phyloP scores from a whole-genome alignment of 2,888 invertebrate species.

The Syritta pipiens region DNA sequence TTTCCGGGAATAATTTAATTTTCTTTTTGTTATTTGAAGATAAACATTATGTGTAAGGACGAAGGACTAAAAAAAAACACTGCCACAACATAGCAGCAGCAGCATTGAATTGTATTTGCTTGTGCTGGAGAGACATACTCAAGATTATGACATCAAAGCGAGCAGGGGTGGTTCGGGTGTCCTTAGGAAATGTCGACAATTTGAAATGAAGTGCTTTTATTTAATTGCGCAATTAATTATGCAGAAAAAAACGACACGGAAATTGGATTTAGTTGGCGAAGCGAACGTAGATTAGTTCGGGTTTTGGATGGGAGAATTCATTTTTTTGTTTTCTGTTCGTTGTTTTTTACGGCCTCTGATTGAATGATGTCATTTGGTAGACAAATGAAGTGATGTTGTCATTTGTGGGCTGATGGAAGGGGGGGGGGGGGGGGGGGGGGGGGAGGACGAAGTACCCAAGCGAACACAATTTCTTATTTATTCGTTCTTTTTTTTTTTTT shows the following conservation, averaged over 20 bases:
- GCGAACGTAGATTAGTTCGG: conserved; percentile 14
- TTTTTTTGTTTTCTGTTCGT: not conserved
- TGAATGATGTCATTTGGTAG: conserved; percentile 52
- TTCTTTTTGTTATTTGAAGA: conserved; percentile 50
- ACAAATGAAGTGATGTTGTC: conserved; percentile 51
- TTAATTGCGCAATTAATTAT: conserved; percentile 64
- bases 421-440: not conserved
- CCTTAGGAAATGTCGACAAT: conserved; percentile 30
- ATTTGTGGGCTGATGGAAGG: conserved; percentile 18
- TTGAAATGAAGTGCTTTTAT: conserved; percentile 61
- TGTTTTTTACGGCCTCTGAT: conserved; percentile 20
- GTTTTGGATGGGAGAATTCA: not conserved
- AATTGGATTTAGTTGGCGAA: conserved; percentile 50
- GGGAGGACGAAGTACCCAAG: no score
- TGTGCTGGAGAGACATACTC: conserved; percentile 17
- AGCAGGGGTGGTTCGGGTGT: not conserved
- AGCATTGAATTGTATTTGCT: no score
- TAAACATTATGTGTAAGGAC: conserved; percentile 43
- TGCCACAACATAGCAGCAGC: no score
- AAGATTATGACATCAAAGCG: conserved; percentile 44
- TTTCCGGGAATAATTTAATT: conserved; percentile 50
- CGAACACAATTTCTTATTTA: no score
- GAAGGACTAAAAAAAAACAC: no score
- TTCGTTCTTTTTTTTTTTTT: not conserved
- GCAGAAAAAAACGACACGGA: conserved; percentile 49